Evolutionary conservation across 2,113 vertebrate species (phyloP).

Genomic region (Butorides virescens): DNA sequence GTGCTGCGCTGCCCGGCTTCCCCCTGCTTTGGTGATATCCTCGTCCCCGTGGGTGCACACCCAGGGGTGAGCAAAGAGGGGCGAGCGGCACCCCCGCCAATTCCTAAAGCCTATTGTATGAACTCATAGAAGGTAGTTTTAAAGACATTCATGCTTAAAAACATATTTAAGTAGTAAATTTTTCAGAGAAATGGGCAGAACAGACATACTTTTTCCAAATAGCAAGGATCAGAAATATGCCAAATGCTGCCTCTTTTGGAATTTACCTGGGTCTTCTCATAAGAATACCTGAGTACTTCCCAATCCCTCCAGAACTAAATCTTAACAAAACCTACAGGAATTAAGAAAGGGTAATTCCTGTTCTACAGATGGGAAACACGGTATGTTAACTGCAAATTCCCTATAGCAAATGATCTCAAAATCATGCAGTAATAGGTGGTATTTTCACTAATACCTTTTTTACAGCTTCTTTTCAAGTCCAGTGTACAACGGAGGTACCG

Average conservation of each 20-base stretch:
- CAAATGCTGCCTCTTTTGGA: not conserved
- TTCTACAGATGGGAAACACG: not conserved
- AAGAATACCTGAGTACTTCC: not conserved
- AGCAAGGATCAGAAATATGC: not conserved
- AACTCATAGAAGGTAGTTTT: not conserved
- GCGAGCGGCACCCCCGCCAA: not conserved
- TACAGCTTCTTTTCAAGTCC: not conserved
- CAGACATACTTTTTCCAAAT: not conserved
- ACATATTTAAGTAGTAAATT: not conserved
- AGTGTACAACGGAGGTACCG: not conserved
- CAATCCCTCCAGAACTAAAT: not conserved
- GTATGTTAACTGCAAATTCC: not conserved
- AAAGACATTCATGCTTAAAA: not conserved
- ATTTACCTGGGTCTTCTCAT: not conserved
- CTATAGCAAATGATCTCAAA: not conserved
- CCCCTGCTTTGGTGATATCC: fast-evolving
- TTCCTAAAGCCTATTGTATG: not conserved
- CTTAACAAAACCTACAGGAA: not conserved
- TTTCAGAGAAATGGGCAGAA: not conserved
- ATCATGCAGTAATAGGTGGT: not conserved
- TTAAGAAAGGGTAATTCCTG: not conserved
- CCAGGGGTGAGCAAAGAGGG: not conserved
- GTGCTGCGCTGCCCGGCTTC: not conserved
- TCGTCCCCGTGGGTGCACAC: fast-evolving
- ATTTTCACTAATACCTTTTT: not conserved